These are phyloP conservation scores for Pseudachorutes palmiensis DNA, from an alignment of 1,140 invertebrate species.

Conservation along the genomic window DNA sequence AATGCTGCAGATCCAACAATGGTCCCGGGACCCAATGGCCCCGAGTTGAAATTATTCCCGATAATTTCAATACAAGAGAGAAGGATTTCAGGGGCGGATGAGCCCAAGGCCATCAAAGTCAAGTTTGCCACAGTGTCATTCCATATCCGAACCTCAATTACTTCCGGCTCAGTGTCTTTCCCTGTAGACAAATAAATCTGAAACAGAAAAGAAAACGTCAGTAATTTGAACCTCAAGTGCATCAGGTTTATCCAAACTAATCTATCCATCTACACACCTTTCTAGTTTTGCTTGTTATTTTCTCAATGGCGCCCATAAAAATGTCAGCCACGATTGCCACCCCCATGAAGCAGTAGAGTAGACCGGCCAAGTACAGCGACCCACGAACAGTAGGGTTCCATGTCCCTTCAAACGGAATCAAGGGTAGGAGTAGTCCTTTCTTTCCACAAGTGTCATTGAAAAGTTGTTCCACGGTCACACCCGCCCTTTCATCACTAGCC, in stretches of 20 bases:
- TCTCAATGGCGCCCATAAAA: slow-evolving; percentile 57
- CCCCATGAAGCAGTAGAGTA: slow-evolving; percentile 52
- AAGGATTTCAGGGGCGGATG: slow-evolving; percentile 57
- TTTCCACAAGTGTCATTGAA: slow-evolving; percentile 42
- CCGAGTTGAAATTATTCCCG: slow-evolving; percentile 49
- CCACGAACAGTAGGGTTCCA: slow-evolving; percentile 47
- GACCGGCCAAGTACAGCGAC: slow-evolving; percentile 48
- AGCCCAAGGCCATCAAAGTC: slow-evolving; percentile 60
- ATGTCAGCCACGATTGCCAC: slow-evolving; percentile 57
- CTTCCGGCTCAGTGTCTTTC: slow-evolving; percentile 36
- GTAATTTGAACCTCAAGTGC: neutral
- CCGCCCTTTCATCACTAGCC: too few species aligned
- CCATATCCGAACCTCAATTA: slow-evolving; percentile 47
- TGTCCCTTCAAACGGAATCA: slow-evolving; percentile 49
- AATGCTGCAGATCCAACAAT: slow-evolving; percentile 62
- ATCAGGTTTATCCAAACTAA: neutral
- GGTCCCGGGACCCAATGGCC: slow-evolving; percentile 54
- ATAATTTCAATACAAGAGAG: slow-evolving; percentile 56
- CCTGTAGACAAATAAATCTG: slow-evolving; percentile 38
- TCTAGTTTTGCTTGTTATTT: slow-evolving; percentile 56
- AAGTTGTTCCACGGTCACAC: neutral
- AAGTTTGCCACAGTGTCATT: slow-evolving; percentile 61
- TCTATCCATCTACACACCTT: slow-evolving; percentile 41
- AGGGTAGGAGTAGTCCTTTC: slow-evolving; percentile 49
- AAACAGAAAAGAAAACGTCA: slow-evolving; percentile 15